phyloP scores from a whole-genome alignment of 1,140 invertebrate genomes.

The Anoplolepis gracilipes region DNA sequence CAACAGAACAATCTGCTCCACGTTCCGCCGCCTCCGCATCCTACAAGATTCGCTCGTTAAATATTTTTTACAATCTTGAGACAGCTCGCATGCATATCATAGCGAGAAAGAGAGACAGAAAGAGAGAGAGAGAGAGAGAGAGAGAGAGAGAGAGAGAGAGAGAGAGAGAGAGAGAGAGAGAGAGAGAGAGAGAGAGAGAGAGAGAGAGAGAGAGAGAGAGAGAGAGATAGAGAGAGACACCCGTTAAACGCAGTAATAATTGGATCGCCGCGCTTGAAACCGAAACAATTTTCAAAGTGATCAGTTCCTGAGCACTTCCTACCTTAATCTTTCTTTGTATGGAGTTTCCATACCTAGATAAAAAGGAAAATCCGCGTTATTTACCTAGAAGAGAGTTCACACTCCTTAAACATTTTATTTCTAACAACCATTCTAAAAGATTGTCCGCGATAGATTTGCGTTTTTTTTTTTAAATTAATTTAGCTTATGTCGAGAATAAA shows the following conservation, averaged over 20 bases:
- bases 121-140: too few relatives aligned
- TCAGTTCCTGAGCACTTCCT: slow-evolving; percentile 43
- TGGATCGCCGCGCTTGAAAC: background rate
- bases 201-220: background rate
- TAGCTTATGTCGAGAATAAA: background rate
- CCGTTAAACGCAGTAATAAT: background rate
- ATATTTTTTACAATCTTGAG: background rate
- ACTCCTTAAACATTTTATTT: slow-evolving; percentile 49
- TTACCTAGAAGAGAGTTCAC: slow-evolving; percentile 41
- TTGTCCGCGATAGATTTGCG: background rate
- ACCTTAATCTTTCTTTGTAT: slow-evolving; percentile 59
- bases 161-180: background rate
- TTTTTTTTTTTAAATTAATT: background rate
- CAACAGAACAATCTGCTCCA: slow-evolving; percentile 82
- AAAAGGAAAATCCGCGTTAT: slow-evolving; percentile 57
- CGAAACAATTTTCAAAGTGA: slow-evolving; percentile 28
- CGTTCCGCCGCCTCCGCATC: slow-evolving; percentile 80
- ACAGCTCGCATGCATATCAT: slow-evolving; percentile 5
- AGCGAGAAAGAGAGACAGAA: background rate
- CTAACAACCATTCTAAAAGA: background rate
- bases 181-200: background rate
- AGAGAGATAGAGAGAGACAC: background rate
- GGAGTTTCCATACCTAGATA: slow-evolving; percentile 56
- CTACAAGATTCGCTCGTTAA: slow-evolving; percentile 72
- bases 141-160: background rate